Percentiles rank a stretch among this genome's conserved stretches.
phyloP scores from a whole-genome alignment of 1,140 invertebrate species.

The Sinonovacula constricta region DNA sequence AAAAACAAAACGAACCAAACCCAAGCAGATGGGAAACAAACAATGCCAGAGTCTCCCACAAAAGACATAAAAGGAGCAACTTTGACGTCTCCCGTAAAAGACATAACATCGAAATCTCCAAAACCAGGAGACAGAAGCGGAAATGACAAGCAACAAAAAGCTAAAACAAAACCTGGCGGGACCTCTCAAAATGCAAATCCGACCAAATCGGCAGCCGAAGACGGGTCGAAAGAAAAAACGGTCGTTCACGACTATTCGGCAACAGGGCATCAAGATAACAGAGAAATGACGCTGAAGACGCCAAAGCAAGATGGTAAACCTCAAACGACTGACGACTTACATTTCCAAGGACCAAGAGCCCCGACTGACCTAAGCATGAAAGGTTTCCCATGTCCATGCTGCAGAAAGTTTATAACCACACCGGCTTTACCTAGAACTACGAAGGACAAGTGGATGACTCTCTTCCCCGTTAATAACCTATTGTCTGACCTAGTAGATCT shows the following conservation, averaged over 20 bases:
- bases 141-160: background rate
- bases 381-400: conserved; percentile 47
- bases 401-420: conserved; percentile 40
- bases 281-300: background rate
- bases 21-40: background rate
- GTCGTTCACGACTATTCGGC: background rate
- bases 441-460: conserved; percentile 31
- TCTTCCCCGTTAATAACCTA: conserved; percentile 42
- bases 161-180: no score
- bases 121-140: background rate
- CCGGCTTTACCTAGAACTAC: conserved; percentile 30
- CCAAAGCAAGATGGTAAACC: background rate
- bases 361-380: background rate
- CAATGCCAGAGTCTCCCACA: background rate
- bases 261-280: background rate
- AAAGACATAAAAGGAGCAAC: background rate
- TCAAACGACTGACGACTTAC: background rate
- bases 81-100: background rate
- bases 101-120: background rate
- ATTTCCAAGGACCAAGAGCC: background rate
- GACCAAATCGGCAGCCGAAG: background rate
- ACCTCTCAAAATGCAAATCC: no score
- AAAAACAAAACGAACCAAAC: background rate
- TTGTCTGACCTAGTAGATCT: conserved; percentile 33
- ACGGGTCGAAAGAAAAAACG: background rate